Evolutionary conservation across 2,888 invertebrate species (phyloP), one percentile per base, ranked within the genome.

Genomic region (Oegoconia quadripuncta): DNA sequence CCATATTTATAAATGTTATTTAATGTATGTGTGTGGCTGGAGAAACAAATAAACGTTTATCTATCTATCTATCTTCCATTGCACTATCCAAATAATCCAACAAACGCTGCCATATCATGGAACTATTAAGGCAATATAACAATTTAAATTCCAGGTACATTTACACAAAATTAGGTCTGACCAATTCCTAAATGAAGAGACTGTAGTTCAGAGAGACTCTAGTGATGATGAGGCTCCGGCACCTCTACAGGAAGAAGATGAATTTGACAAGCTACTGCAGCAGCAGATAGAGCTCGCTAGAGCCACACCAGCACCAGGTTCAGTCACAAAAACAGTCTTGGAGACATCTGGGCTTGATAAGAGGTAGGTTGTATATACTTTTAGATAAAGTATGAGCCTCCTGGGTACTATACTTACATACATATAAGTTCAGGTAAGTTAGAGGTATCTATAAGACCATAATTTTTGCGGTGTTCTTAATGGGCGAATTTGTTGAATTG

Each of bases 91-190:
- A n/a, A n/a, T n/a, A n/a, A n/a, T n/a, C n/a, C n/a, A n/a, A n/a
- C n/a, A n/a, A n/a, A n/a, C n/a, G n/a, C n/a, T n/a, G n/a, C n/a
- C n/a, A n/a, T n/a, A n/a, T n/a, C n/a, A n/a, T n/a, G n/a, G n/a
- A n/a, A 3, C 9, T 37, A 13, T 26, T 29, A 30, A 3, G 17
- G 17, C 8, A 7, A 13, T 35, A 12, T 9, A 16, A 28, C 6
- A n/a, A 13, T 5, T 34, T 11, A n/a, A 17, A 43, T 74, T 74
- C 2, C 61, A 92, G 90, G 91, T 91, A 0, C 91, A 92, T 48
- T 78, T 95, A 32, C 90, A 88, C 34, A 91, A 89, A 74, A 92
- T 90, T 59, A 89, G 90, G 55, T 88, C 90, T 59, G 92, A 90
- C 56, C 87, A 92, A 83, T 78, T 81, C 28, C 68, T 63, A 23